Conservation (phyloP, 2,113 vertebrate species). For the Ptilorrhoa leucosticta region DNA sequence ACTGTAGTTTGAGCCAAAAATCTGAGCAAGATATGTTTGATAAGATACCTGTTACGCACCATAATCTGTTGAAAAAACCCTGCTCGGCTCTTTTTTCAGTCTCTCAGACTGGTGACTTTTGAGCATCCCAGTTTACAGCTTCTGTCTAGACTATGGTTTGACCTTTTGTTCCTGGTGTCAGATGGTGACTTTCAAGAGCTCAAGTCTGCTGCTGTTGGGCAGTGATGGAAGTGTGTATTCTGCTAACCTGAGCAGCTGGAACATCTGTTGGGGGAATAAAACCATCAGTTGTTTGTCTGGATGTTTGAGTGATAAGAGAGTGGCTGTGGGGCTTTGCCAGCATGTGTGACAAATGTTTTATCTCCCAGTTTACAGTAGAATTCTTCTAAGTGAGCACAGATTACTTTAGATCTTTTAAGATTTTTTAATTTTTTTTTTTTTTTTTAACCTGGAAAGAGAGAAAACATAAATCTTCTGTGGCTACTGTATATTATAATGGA, state of each 20-base stretch:
- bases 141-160: constrained; percentile 56
- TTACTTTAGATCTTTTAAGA: background rate
- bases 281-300: background rate
- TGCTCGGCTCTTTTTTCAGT: background rate
- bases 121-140: constrained; percentile 29
- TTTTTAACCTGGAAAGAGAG: background rate
- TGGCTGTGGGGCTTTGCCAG: background rate
- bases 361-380: background rate
- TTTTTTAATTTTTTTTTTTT: background rate
- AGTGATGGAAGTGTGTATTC: background rate
- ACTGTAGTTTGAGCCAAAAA: background rate
- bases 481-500: background rate
- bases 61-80: background rate
- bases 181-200: constrained; percentile 24
- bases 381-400: background rate
- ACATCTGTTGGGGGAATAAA: constrained; percentile 23
- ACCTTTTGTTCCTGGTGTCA: constrained; percentile 47
- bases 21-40: background rate
- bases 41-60: background rate
- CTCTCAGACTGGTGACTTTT: background rate
- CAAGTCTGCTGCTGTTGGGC: background rate
- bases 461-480: background rate
- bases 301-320: background rate
- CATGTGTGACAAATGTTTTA: background rate
- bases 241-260: constrained; percentile 25